These are phyloP conservation scores for Linnaemya tessellans DNA, from an alignment of 2,888 invertebrate species.

Conservation along the genomic window DNA sequence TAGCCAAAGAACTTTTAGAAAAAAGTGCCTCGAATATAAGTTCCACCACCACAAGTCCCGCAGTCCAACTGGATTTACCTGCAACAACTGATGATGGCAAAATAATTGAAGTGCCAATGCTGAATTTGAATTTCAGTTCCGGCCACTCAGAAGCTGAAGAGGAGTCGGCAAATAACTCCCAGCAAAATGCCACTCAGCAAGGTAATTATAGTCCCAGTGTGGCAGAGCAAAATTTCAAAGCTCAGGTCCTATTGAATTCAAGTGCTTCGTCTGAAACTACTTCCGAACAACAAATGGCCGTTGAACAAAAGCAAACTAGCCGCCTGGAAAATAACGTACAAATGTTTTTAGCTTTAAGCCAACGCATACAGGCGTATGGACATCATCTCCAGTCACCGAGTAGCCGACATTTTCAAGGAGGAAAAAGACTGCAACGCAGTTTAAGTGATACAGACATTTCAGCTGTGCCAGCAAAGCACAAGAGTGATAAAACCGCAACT, in stretches of 20 bases:
- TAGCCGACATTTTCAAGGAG: not conserved
- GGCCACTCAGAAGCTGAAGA: slow-evolving; percentile 75
- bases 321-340: slow-evolving; percentile 72
- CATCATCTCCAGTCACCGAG: slow-evolving; percentile 3
- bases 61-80: not conserved
- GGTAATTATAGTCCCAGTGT: slow-evolving; percentile 76
- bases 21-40: slow-evolving; percentile 71
- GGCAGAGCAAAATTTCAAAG: slow-evolving; percentile 73
- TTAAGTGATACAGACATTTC: slow-evolving; percentile 74
- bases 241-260: slow-evolving; percentile 47
- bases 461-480: slow-evolving; percentile 65
- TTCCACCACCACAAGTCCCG: slow-evolving; percentile 53
- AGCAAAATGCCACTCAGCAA: slow-evolving; percentile 52
- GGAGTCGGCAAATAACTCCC: slow-evolving; percentile 58
- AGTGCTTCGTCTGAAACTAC: slow-evolving; percentile 51
- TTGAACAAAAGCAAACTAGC: slow-evolving; percentile 46
- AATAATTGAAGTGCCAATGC: slow-evolving; percentile 73
- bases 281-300: slow-evolving; percentile 17
- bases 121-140: slow-evolving; percentile 77
- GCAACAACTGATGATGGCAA: not conserved
- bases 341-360: slow-evolving; percentile 72
- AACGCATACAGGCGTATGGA: slow-evolving; percentile 49
- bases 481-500: slow-evolving; percentile 48
- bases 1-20: slow-evolving; percentile 75
- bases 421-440: slow-evolving; percentile 69